Base-by-base conservation (phyloP, 2,797 vertebrate genomes). In the Acestrorhynchus altus region DNA sequence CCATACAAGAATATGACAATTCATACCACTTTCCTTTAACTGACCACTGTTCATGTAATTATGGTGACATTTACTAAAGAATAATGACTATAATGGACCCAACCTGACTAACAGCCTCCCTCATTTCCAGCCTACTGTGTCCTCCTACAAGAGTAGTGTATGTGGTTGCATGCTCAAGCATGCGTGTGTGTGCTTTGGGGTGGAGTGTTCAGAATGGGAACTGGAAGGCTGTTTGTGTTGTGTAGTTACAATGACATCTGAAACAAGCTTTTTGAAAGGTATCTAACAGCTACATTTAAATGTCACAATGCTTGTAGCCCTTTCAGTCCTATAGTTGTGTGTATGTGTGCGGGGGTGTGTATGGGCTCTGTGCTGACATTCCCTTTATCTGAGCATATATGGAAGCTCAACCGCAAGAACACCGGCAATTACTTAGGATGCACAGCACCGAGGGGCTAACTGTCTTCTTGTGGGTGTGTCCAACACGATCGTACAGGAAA, bases 381-480 rank as follows among this genome's bases (percentile, higher is more conserved):
- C 39, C 18, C 31, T 54, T 56, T 57, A 49, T 24, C 57, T 68
- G 42, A 4, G 9, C 10, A 57, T 72, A n/a, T 39, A n/a, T 49
- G 3, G 5, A 44, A 70, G 64, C 28, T 16, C 60, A 74, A 31
- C 76, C 69, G 51, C 26, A 20, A 70, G 54, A 64, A 64, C 76
- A 54, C 59, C 24, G 75, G 54, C 78, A 81, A 77, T 84, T 79
- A 84, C 76, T 73, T 74, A 80, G 72, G 72, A 78, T 80, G 64
- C 74, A 78, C 35, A 68, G 57, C 57, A 78, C 56, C 8, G 54
- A 22, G 7, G 61, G 47, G 39, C 46, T 42, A 54, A 78, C 72
- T 63, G 60, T 74, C 42, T 26, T 60, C 63, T 40, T 31, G 35
- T 77, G 65, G 76, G 69, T 59, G 72, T 61, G 77, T 66, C 49